Percentiles rank a stretch among this genome's conserved stretches.
Evolutionary conservation across 1,140 invertebrate genomes (phyloP).

Genomic region (Papilio helenus): DNA sequence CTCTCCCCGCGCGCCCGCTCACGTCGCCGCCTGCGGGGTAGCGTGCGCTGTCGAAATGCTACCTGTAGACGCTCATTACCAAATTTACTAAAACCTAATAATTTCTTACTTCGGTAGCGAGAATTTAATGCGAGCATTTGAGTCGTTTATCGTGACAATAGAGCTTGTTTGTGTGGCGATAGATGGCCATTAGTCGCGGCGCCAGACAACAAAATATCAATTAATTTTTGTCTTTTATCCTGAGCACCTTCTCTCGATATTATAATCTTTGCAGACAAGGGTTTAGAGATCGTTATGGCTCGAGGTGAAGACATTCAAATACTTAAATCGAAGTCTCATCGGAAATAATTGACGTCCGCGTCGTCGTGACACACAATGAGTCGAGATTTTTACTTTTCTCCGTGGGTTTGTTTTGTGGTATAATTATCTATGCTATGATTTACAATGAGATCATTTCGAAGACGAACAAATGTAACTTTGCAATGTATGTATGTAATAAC

Average conservation of each 20-base stretch:
- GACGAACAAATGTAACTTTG: not conserved
- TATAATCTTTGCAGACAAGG: not conserved
- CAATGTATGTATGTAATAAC: not conserved
- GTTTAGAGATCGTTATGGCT: not conserved
- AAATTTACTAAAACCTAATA: not conserved
- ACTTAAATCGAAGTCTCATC: slow-evolving; percentile 19
- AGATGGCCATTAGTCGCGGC: not conserved
- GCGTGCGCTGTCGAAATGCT: not conserved
- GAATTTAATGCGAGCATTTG: not conserved
- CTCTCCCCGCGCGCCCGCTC: not conserved
- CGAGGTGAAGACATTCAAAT: not conserved
- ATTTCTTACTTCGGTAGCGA: not conserved
- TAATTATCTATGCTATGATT: not conserved
- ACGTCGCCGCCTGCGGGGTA: not conserved
- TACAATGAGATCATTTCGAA: not conserved
- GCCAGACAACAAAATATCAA: slow-evolving; percentile 56
- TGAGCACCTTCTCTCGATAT: not conserved
- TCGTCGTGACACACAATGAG: not conserved
- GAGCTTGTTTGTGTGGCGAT: not conserved
- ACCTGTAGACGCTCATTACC: no score
- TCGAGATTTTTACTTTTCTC: not conserved
- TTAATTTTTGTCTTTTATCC: slow-evolving; percentile 59
- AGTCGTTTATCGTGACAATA: slow-evolving; percentile 2
- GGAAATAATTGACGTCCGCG: slow-evolving; percentile 18
- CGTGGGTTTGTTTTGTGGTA: not conserved